Evolutionary conservation across 2,113 vertebrate genomes (phyloP).

Genomic region (Ictidomys tridecemlineatus): DNA sequence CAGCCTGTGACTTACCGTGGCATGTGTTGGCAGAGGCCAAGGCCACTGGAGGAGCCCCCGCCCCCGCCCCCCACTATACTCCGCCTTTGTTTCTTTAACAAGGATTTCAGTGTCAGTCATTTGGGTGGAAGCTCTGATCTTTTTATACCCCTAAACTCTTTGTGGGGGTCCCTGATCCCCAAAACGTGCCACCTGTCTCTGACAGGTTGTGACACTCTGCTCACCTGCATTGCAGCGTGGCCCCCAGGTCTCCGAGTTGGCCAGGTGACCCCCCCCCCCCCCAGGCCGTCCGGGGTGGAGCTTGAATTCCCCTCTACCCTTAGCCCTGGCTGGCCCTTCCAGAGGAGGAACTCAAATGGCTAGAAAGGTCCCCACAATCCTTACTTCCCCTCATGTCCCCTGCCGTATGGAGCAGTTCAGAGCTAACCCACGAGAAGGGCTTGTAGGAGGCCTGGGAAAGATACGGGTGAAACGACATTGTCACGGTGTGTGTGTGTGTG

Average conservation of each 20-base stretch:
- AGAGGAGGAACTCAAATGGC: neutral
- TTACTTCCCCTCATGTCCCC: neutral
- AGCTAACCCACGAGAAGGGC: no score
- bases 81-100: neutral
- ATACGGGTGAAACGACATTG: rapidly evolving
- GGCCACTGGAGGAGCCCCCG: neutral
- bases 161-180: neutral
- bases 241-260: neutral
- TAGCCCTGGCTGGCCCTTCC: neutral
- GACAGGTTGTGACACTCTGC: neutral
- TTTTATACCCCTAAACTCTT: neutral
- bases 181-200: neutral
- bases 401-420: neutral
- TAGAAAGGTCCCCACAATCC: neutral
- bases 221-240: neutral
- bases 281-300: neutral
- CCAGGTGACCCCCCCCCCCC: neutral
- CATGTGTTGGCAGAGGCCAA: neutral
- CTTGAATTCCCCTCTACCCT: neutral
- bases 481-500: no score
- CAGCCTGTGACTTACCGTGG: neutral
- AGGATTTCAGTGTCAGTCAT: neutral
- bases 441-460: neutral
- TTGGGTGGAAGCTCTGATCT: neutral
- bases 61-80: neutral